Base-by-base conservation (phyloP, 1,140 invertebrate species). In the Zaprionus ghesquierei region DNA sequence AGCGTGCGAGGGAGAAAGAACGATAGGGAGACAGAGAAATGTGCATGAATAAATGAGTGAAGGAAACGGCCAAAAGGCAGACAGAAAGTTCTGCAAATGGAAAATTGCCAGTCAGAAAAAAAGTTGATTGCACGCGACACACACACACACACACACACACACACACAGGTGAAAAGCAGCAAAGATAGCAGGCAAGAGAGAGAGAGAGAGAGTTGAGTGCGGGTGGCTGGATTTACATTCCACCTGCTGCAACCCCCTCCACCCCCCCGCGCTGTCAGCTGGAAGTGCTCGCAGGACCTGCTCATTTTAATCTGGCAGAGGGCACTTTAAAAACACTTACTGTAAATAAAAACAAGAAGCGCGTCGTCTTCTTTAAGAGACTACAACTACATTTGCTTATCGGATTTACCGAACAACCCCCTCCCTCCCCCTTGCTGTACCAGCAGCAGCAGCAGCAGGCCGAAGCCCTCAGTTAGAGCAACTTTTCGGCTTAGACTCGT, bases 301-400 rank as follows among this genome's bases (percentile, higher is more conserved):
- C 59, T 62, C 66, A 25, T 75, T 70, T 70, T 75, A 75, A 75
- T 75, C 72, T 70, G 66, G 72, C 68, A 75, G 50, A 51, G 68
- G 68, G 72, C 72, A 75, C 72, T 75, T 75, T 75, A 75, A 75
- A 75, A 75, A 75, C 72, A 75, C 72, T 75, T 75, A 75, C 72
- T 75, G 72, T 75, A 75, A 81, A 62, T 49, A 65, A 64, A 78
- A 78, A 77, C 68, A 71, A 75, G 31, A 35, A 69, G 70, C 63
- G 71, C 72, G 72, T 60, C 64, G 44, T 46, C 23, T 60, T 75
- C 65, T 79, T 80, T 65, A 79, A 79, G 80, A 63, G 80, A 64
- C 60, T 65, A 85, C 81, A 84, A 84, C 81, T 85, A 84, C 81
- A 85, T 85, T 84, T 84, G 80, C 80, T 84, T 84, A 84, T 84